Conservation (phyloP, 2,113 vertebrate species). For the Coturnix japonica region DNA sequence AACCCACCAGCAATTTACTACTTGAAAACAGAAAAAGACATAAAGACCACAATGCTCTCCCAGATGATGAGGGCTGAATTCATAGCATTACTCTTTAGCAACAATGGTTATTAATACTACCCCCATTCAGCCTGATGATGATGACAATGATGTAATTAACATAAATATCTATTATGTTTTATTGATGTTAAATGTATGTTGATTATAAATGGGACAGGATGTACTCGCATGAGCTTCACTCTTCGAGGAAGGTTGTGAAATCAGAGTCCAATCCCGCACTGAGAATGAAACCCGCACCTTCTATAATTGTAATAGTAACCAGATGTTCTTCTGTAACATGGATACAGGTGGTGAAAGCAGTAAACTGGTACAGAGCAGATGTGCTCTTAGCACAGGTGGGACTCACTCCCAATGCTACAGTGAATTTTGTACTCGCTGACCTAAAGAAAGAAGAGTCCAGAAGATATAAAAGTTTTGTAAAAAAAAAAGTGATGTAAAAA, state of each 20-base stretch:
- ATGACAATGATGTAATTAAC: conserved; percentile 76
- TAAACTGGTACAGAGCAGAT: conserved; percentile 87
- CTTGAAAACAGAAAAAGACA: not conserved
- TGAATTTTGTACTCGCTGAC: conserved; percentile 19
- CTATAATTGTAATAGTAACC: conserved; percentile 88
- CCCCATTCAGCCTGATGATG: conserved; percentile 70
- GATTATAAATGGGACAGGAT: conserved; percentile 81
- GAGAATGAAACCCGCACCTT: conserved; percentile 88
- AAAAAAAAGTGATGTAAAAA: not conserved
- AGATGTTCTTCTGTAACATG: conserved; percentile 86
- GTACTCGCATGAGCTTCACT: conserved; percentile 76
- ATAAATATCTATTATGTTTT: conserved; percentile 53
- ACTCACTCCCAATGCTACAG: conserved; percentile 64
- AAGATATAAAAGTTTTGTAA: not conserved
- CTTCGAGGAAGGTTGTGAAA: conserved; percentile 83
- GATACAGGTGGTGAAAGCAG: conserved; percentile 96
- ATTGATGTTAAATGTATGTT: conserved; percentile 77
- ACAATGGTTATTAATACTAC: conserved; percentile 62
- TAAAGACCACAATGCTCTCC: not conserved
- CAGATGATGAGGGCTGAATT: conserved; percentile 15
- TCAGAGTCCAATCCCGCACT: conserved; percentile 76
- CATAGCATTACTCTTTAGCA: conserved; percentile 33
- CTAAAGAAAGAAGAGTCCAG: conserved; percentile 43
- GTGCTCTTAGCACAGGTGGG: conserved; percentile 82
- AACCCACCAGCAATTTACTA: conserved; percentile 15